phyloP scores from a whole-genome alignment of 2,113 vertebrate species.

The Semicossyphus pulcher region DNA sequence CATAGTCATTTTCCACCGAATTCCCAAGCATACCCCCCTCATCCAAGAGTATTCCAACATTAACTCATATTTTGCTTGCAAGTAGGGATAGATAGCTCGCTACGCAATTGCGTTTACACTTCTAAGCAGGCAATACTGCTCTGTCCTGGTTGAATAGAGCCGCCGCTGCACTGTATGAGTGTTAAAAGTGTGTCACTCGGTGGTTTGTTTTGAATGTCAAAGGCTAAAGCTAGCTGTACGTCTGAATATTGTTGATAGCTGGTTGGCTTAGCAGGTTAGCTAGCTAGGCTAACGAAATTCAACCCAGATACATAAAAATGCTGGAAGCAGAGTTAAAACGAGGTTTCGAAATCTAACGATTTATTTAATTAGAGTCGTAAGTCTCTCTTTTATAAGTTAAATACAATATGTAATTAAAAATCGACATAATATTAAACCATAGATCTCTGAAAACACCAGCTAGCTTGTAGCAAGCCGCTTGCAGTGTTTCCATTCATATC shows the following conservation, averaged over 20 bases:
- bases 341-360: not conserved
- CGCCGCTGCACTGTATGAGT: not conserved
- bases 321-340: slow-evolving; percentile 6
- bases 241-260: slow-evolving; percentile 82
- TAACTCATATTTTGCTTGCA: slow-evolving; percentile 86
- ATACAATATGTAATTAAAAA: not conserved
- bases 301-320: slow-evolving; percentile 58
- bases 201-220: slow-evolving; percentile 82
- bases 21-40: slow-evolving; percentile 87
- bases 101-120: slow-evolving; percentile 71
- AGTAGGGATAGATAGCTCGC: slow-evolving; percentile 71
- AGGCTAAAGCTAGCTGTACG: slow-evolving; percentile 78
- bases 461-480: slow-evolving; percentile 73
- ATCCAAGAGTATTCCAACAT: slow-evolving; percentile 88
- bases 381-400: not conserved
- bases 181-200: slow-evolving; percentile 54
- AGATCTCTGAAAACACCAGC: slow-evolving; percentile 64
- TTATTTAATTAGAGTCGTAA: slow-evolving; percentile 5
- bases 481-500: slow-evolving; percentile 81
- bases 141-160: slow-evolving; percentile 15
- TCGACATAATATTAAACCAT: slow-evolving; percentile 36
- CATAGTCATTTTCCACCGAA: slow-evolving; percentile 81
- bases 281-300: slow-evolving; percentile 76
- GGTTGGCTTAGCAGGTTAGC: slow-evolving; percentile 72
- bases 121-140: slow-evolving; percentile 4